Base-by-base conservation (phyloP, 2,888 invertebrate species). In the Apomyelois bistriatella region DNA sequence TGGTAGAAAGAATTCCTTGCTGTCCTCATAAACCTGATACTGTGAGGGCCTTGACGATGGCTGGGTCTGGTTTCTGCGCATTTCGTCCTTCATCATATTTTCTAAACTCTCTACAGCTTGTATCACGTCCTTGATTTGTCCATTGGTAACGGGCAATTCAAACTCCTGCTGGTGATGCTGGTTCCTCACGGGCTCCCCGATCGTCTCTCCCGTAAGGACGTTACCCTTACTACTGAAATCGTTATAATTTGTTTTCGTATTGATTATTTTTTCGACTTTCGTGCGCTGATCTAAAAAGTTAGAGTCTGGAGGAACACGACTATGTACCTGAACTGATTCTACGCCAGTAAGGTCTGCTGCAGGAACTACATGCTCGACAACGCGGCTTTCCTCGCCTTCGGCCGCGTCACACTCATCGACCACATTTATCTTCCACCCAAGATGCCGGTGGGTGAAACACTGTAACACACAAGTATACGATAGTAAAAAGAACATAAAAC, bases 341-440 rank as follows among this genome's bases (percentile, higher is more conserved):
- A 90, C 87, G 52, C 79, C 79, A 13, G 70, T 72, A 52, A 85
- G 74, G 58, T 87, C 82, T 49, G 77, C 82, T 49, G 77, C 75
- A 10, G 85, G 82, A 2, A 79, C 72, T 3, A 87, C 67, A 4
- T 77, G 78, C 60, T 92, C 85, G 3, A 87, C 82, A 61, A 88
- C 79, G 10, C 84, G 87, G 64, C 90, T 91, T 50, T 92, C 90
- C 68, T 92, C 92, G 16, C 90, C 93, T 43, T 91, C 90, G 1
- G 81, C 75, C 54, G 76, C 80, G 61, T 96, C 95, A 72, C 97
- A 97, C 43, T 92, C 91, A 78, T 98, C 97, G 60, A 95, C 91
- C 0, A 99, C 97, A 79, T 96, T 95, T 68, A 99, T 98, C 87
- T 97, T 97, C 97, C 98, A 98, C 48, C 98, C 98, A 71, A 98